Conservation (phyloP, 2,113 vertebrate species). For the Rousettus leschenaultii region DNA sequence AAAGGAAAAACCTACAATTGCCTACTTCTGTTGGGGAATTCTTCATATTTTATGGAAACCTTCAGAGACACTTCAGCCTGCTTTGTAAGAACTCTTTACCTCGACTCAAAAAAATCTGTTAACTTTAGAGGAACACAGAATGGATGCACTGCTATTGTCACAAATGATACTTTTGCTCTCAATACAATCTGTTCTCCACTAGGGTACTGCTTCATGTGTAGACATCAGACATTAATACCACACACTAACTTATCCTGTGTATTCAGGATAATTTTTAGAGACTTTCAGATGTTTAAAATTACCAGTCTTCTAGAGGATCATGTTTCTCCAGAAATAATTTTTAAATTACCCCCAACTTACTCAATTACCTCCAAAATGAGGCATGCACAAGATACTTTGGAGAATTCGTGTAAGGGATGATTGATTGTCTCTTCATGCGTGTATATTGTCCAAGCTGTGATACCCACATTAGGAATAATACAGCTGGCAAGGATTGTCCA, state of each 20-base stretch:
- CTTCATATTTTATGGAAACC: not conserved
- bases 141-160: not conserved
- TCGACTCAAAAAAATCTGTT: not conserved
- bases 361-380: not conserved
- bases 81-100: slow-evolving; percentile 9
- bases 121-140: slow-evolving; percentile 2
- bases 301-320: not conserved
- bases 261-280: not conserved
- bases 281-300: slow-evolving; percentile 29
- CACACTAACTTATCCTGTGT: not conserved
- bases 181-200: not conserved
- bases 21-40: not conserved
- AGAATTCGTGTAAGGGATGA: not conserved
- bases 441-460: not conserved
- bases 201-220: not conserved
- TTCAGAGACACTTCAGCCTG: not conserved
- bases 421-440: not conserved
- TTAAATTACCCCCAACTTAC: not conserved
- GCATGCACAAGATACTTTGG: not conserved
- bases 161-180: not conserved
- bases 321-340: slow-evolving; percentile 17
- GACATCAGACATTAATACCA: not conserved
- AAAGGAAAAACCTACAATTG: not conserved
- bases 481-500: not conserved
- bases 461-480: not conserved